Percentiles rank a stretch among this genome's conserved stretches.
Conservation (phyloP, 2,888 invertebrate species). For the Cantharis lateralis region DNA sequence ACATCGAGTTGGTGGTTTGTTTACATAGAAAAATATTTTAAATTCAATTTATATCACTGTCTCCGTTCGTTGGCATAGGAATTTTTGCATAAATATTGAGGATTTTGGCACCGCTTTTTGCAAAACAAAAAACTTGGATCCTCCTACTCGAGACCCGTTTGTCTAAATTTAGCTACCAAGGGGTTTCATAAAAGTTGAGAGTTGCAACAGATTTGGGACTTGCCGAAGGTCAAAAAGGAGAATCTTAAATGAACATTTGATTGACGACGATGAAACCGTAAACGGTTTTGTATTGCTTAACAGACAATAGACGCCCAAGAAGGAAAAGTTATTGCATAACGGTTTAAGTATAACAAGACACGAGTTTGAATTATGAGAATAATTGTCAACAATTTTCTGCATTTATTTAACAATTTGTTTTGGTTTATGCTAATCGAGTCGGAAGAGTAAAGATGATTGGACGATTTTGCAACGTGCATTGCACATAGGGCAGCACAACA, state of each 20-base stretch:
- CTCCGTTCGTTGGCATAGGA: not conserved
- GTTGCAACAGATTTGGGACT: not conserved
- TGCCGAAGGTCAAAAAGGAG: not conserved
- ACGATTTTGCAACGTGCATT: not conserved
- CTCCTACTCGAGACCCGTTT: not conserved
- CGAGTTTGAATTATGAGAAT: not conserved
- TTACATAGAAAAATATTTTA: not conserved
- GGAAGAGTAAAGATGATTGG: not conserved
- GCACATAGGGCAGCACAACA: too few species aligned
- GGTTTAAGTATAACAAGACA: not conserved
- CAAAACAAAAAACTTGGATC: not conserved
- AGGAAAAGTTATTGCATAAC: not conserved
- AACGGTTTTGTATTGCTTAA: not conserved
- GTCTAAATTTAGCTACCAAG: not conserved
- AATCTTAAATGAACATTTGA: not conserved
- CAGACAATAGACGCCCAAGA: not conserved
- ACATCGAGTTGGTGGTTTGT: not conserved
- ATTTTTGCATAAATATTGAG: not conserved
- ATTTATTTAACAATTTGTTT: not conserved
- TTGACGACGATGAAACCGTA: not conserved
- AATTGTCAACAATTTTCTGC: not conserved
- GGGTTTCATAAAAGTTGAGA: not conserved
- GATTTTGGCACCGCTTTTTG: not conserved
- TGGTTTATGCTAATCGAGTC: not conserved
- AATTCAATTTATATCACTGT: not conserved